Evolutionary conservation across 2,797 vertebrate genomes (phyloP).

Genomic region (Borostomias antarcticus): DNA sequence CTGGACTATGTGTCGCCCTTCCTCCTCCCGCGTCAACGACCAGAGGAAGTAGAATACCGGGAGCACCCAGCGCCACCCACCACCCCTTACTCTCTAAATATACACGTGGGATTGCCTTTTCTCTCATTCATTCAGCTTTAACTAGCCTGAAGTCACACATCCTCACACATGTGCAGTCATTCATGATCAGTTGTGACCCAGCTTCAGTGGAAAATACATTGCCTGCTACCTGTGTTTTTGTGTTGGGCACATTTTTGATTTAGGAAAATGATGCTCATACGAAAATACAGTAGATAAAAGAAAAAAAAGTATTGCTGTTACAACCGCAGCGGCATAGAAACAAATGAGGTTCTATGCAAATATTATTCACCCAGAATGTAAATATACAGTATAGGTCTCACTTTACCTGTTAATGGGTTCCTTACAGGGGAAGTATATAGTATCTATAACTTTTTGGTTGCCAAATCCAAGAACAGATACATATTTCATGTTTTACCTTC

Average conservation of each 20-base stretch:
- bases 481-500: constrained; percentile 45
- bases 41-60: constrained; percentile 74
- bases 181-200: constrained; percentile 62
- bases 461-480: constrained; percentile 68
- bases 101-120: constrained; percentile 77
- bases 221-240: constrained; percentile 60
- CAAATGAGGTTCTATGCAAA: constrained; percentile 81
- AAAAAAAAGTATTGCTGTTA: constrained; percentile 65
- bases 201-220: constrained; percentile 61
- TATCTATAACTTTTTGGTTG: constrained; percentile 67
- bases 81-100: constrained; percentile 55
- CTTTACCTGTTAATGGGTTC: constrained; percentile 64
- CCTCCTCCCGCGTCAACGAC: constrained; percentile 78
- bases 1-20: constrained; percentile 85
- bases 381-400: constrained; percentile 66
- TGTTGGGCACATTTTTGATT: constrained; percentile 59
- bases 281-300: constrained; percentile 59
- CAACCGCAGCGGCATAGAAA: constrained; percentile 75
- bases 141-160: constrained; percentile 38
- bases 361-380: constrained; percentile 73
- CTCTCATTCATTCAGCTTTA: constrained; percentile 62
- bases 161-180: constrained; percentile 52
- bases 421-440: constrained; percentile 69
- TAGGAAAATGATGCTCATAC: constrained; percentile 63
- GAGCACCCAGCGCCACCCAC: constrained; percentile 78